A percentile compares a stretch with the other conserved stretches of the same genome.
phyloP scores from a whole-genome alignment of 2,888 invertebrate species.

The Drosophila neonasuta region DNA sequence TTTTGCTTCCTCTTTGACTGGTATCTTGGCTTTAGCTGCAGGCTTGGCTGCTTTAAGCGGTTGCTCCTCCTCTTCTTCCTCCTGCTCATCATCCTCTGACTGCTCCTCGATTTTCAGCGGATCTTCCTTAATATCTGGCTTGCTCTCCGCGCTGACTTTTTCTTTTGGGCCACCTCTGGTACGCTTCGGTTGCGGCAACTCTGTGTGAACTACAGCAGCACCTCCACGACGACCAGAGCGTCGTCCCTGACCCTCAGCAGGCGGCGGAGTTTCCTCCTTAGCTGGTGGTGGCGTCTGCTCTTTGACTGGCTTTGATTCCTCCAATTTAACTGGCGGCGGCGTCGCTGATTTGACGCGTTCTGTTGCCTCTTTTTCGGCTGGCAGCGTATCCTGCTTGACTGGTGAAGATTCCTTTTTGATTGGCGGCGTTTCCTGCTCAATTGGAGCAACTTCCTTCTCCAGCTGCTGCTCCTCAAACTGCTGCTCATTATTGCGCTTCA shows the following conservation, averaged over 20 bases:
- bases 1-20: conserved; percentile 24
- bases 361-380: not conserved
- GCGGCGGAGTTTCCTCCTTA: conserved; percentile 37
- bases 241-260: conserved; percentile 46
- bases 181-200: conserved; percentile 73
- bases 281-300: conserved; percentile 1
- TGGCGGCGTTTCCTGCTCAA: not conserved
- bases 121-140: conserved; percentile 27
- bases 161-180: conserved; percentile 66
- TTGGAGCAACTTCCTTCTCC: not conserved
- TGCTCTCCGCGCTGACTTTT: conserved; percentile 25
- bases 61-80: conserved; percentile 7
- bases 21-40: conserved; percentile 21
- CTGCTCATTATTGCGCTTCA: conserved; percentile 59
- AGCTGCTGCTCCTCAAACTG: conserved; percentile 25
- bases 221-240: conserved; percentile 78
- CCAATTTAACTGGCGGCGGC: conserved; percentile 4
- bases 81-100: conserved; percentile 12
- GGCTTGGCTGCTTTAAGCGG: conserved; percentile 1
- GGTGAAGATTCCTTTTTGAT: conserved; percentile 2
- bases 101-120: conserved; percentile 29
- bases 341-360: not conserved
- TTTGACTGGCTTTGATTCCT: conserved; percentile 5
- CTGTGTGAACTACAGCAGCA: conserved; percentile 67
- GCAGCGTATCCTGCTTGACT: not conserved